phyloP scores from a whole-genome alignment of 2,888 invertebrate species.

The Masnerella sp. region DNA sequence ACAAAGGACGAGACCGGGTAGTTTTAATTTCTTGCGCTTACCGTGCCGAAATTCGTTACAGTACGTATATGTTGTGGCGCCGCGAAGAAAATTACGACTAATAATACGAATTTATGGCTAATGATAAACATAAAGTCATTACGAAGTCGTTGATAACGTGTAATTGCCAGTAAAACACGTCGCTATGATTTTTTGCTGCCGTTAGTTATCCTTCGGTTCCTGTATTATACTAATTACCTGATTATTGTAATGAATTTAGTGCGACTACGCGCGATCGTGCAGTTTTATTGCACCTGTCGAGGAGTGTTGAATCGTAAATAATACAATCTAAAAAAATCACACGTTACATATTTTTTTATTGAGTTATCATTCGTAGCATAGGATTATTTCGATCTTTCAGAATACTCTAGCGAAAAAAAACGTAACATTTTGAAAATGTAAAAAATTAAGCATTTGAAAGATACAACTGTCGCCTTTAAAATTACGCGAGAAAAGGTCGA shows the following conservation, averaged over 20 bases:
- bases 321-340: no score
- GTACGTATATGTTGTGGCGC: constrained; percentile 26
- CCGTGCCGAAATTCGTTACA: constrained; percentile 38
- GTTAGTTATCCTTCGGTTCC: constrained; percentile 9
- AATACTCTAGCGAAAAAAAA: no score
- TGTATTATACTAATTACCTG: constrained; percentile 15
- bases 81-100: constrained; percentile 38
- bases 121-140: constrained; percentile 51
- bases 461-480: no score
- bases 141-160: constrained; percentile 43
- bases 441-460: no score
- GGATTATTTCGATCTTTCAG: no score
- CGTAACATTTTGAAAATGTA: no score
- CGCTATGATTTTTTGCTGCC: constrained; percentile 8
- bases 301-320: no score
- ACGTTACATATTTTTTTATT: no score
- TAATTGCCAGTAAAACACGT: constrained; percentile 29
- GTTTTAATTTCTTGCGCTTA: constrained; percentile 39
- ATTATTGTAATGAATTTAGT: constrained; percentile 27
- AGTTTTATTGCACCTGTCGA: no score
- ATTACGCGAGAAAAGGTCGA: no score
- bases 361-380: no score
- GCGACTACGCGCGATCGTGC: neutral
- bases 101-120: constrained; percentile 48
- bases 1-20: constrained; percentile 30